phyloP scores from a whole-genome alignment of 2,113 vertebrate species.

The Myrmophylax atrothorax region DNA sequence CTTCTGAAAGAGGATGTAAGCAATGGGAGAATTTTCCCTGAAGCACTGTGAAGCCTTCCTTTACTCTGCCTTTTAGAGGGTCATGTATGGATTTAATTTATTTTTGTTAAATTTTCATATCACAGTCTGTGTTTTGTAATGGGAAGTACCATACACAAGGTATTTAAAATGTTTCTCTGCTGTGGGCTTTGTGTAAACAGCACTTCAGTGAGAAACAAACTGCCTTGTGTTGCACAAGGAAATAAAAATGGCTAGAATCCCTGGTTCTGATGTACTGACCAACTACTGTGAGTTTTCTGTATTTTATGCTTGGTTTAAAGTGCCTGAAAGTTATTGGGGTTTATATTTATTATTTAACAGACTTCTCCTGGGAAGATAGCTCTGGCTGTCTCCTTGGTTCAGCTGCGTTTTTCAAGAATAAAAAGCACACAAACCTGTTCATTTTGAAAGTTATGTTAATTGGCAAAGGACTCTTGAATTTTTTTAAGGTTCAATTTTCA shows the following conservation, averaged over 20 bases:
- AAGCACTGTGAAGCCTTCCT: background rate
- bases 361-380: background rate
- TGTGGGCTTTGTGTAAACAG: background rate
- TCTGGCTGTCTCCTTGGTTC: background rate
- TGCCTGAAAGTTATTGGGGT: background rate
- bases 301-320: conserved; percentile 10
- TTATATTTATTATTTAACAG: conserved; percentile 42
- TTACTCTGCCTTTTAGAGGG: background rate
- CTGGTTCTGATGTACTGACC: background rate
- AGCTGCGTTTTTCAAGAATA: background rate
- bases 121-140: background rate
- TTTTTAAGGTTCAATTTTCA: background rate
- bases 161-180: background rate
- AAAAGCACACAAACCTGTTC: background rate
- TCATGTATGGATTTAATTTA: background rate
- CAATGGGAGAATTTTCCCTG: background rate
- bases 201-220: background rate
- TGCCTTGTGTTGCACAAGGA: background rate
- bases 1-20: background rate
- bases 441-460: background rate
- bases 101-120: background rate
- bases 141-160: background rate
- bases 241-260: background rate
- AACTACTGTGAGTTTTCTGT: background rate
- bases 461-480: background rate